phyloP scores from a whole-genome alignment of 2,888 invertebrate genomes.

The Tipula vernalis region DNA sequence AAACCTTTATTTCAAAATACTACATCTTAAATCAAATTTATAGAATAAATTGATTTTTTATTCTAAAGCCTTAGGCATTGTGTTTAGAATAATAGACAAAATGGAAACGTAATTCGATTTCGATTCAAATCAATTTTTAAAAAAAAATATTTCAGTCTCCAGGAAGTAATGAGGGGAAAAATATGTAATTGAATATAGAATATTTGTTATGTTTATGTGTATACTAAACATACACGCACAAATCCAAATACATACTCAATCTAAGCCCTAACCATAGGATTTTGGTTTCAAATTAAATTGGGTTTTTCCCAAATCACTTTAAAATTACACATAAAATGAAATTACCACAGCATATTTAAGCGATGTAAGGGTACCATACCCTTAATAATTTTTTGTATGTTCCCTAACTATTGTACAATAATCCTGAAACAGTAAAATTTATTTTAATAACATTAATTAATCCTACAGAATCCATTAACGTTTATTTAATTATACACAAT shows the following conservation, averaged over 20 bases:
- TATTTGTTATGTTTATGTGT: not conserved
- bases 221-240: not conserved
- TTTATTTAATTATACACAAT: not conserved
- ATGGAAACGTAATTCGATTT: not conserved
- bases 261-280: not conserved
- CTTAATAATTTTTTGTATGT: not conserved
- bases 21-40: not conserved
- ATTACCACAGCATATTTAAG: not conserved
- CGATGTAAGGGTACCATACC: not conserved
- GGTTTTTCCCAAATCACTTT: not conserved
- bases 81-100: not conserved
- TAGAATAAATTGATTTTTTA: not conserved
- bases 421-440: not conserved
- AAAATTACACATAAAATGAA: not conserved
- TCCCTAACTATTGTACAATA: not conserved
- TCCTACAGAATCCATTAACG: not conserved
- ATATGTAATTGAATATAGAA: not conserved
- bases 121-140: not conserved
- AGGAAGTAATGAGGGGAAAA: not conserved
- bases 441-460: not conserved
- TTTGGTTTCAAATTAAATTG: not conserved
- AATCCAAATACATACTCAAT: not conserved
- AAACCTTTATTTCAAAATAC: not conserved
- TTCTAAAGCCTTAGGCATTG: not conserved
- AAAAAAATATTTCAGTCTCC: not conserved